phyloP scores from a whole-genome alignment of 2,797 vertebrate species.

The Steatocranus sp. region DNA sequence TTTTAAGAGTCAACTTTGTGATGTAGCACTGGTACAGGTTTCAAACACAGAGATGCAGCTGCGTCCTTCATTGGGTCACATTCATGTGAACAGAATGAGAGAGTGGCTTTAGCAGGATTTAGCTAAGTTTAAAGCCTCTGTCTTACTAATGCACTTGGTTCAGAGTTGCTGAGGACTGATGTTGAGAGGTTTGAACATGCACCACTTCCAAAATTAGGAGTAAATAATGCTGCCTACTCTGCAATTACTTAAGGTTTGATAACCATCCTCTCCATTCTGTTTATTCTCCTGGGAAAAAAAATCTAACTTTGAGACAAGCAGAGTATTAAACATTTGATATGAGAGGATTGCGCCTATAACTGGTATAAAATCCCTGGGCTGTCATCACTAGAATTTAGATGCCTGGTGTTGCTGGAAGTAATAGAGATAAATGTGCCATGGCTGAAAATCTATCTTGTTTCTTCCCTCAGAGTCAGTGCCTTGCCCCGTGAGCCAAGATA shows the following conservation, averaged over 20 bases:
- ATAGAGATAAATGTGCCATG: slow-evolving; percentile 56
- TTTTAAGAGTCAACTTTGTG: not conserved
- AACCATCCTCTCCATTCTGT: not conserved
- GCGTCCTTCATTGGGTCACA: not conserved
- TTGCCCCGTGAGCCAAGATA: slow-evolving; percentile 44
- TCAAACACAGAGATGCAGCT: not conserved
- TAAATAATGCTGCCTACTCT: not conserved
- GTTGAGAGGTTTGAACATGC: not conserved
- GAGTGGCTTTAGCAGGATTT: slow-evolving; percentile 5
- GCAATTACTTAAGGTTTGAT: not conserved
- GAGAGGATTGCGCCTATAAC: slow-evolving; percentile 45
- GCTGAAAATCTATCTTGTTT: slow-evolving; percentile 53
- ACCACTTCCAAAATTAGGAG: not conserved
- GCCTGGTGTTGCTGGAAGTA: slow-evolving; percentile 49
- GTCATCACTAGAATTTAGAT: slow-evolving; percentile 61
- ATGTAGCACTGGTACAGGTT: not conserved
- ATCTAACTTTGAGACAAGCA: slow-evolving; percentile 10
- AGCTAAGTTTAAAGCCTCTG: not conserved
- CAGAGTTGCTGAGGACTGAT: not conserved
- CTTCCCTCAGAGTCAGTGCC: slow-evolving; percentile 30
- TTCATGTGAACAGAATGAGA: not conserved
- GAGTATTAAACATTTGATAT: slow-evolving; percentile 39
- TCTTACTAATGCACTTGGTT: not conserved
- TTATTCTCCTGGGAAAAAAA: slow-evolving; percentile 6
- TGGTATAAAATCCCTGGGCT: slow-evolving; percentile 38